A percentile compares a stretch with the other conserved stretches of the same genome.
Evolutionary conservation across 2,888 invertebrate species (phyloP).

Genomic region (Chalcosyrphus nemorum): DNA sequence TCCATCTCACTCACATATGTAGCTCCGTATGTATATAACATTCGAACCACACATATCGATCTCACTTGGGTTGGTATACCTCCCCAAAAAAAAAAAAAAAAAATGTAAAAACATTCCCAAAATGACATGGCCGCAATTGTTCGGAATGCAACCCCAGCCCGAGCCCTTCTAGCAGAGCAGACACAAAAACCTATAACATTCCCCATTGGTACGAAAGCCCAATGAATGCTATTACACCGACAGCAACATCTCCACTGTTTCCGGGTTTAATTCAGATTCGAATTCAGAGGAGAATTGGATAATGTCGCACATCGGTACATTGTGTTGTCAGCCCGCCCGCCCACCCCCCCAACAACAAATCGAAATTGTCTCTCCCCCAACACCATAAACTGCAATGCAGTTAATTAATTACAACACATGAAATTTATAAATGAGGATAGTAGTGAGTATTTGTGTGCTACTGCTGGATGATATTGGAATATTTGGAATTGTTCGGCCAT

Average conservation of each 20-base stretch:
- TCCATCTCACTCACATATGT: slow-evolving; percentile 24
- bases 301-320: slow-evolving; percentile 39
- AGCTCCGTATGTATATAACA: no score
- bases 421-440: slow-evolving; percentile 62
- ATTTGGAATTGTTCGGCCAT: slow-evolving; percentile 68
- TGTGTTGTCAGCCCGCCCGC: slow-evolving; percentile 18
- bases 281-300: slow-evolving; percentile 54
- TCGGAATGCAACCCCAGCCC: slow-evolving; percentile 12
- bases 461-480: slow-evolving; percentile 70
- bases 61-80: slow-evolving; percentile 18
- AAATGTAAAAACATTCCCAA: slow-evolving; percentile 62
- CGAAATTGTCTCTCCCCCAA: slow-evolving; percentile 41
- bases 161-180: neutral
- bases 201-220: slow-evolving; percentile 30
- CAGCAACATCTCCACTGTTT: slow-evolving; percentile 63
- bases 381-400: slow-evolving; percentile 66
- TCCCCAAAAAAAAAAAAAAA: slow-evolving; percentile 7
- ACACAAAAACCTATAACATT: slow-evolving; percentile 24
- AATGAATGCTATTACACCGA: slow-evolving; percentile 60
- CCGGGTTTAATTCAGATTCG: slow-evolving; percentile 62
- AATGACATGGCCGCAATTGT: slow-evolving; percentile 70
- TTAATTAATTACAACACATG: slow-evolving; percentile 73
- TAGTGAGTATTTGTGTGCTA: slow-evolving; percentile 36
- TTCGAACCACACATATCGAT: slow-evolving; percentile 67
- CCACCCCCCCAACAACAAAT: slow-evolving; percentile 49